Evolutionary conservation across 2,888 invertebrate species (phyloP).

Genomic region (Malthinus flaveolus): DNA sequence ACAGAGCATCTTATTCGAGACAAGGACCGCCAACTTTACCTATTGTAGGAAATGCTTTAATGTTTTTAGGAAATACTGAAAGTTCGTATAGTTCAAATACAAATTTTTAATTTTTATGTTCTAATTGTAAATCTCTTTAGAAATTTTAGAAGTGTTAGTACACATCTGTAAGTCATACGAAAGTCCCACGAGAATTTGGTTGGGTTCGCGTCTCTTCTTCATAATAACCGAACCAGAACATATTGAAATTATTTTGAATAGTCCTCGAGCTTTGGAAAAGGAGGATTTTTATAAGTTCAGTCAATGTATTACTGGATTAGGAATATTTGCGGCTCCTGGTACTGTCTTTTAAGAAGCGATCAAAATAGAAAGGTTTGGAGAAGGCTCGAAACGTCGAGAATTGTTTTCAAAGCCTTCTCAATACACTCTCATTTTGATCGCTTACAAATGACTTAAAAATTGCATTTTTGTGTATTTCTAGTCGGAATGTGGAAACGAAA

Average conservation of each 20-base stretch:
- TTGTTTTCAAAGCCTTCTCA: background rate
- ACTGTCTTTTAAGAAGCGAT: too few relatives aligned
- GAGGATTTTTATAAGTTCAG: background rate
- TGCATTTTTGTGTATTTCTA: slow-evolving; percentile 56
- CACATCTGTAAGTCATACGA: background rate
- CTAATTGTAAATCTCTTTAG: background rate
- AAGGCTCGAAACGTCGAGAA: background rate
- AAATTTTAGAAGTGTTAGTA: background rate
- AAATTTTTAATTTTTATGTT: background rate
- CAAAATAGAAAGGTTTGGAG: background rate
- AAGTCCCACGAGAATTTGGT: background rate
- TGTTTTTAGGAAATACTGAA: slow-evolving; percentile 35
- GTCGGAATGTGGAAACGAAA: slow-evolving; percentile 66
- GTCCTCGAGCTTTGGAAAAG: background rate
- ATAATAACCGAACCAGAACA: background rate
- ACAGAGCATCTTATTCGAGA: slow-evolving; percentile 32
- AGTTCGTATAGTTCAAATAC: slow-evolving; percentile 6
- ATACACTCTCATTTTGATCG: too few relatives aligned
- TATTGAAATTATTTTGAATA: background rate
- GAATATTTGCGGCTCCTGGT: background rate
- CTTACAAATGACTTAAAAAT: too few relatives aligned
- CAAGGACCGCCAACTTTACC: slow-evolving; percentile 40
- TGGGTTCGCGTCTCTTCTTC: background rate
- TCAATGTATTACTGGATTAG: background rate
- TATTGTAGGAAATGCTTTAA: slow-evolving; percentile 38